Evolutionary conservation across 2,113 vertebrate species (phyloP), one percentile per base, ranked within the genome.

Genomic region (Corynorhinus townsendii): DNA sequence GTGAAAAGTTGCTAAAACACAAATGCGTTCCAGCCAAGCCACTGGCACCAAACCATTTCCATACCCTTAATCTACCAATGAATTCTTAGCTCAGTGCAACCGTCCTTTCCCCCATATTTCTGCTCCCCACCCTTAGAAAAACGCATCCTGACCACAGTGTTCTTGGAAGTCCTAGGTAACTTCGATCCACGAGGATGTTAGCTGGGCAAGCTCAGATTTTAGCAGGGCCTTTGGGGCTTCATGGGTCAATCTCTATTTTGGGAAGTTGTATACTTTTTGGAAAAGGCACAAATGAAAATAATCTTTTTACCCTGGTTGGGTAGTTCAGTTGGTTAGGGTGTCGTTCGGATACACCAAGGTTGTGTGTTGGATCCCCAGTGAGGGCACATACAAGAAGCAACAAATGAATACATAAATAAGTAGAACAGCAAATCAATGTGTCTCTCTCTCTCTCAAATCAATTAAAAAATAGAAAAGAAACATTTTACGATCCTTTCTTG

Each of bases 1-100:
- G 30, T 9, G 28, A 7, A 47, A 11, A 49, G 33, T 3, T 8
- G 38, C 35, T n/a, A 24, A 17, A 59, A 20, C 14, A 0, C 38
- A 15, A 8, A 6, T 0, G 59, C 4, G 11, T 7, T 12, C 69
- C 5, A 12, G 47, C 3, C 3, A 24, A 62, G 52, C 56, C 69
- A 26, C 6, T 16, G 87, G 85, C 43, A 7, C 22, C 0, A 14
- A 59, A 3, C 33, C 11, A 22, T 2, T 12, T n/a, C 3, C 1
- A 10, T 0, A 7, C 4, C 26, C 72, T 26, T 71, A 5, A 43
- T 11, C 40, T 28, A 7, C 62, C 30, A 33, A 62, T 52, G 73
- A 64, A 43, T 24, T 69, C 77, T 69, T 26, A 35, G 49, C 30
- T n/a, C 14, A 82, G 75, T 10, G 6, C 47, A 87, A 35, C 33